phyloP scores from a whole-genome alignment of 2,113 vertebrate species.

The Cebidichthys violaceus region DNA sequence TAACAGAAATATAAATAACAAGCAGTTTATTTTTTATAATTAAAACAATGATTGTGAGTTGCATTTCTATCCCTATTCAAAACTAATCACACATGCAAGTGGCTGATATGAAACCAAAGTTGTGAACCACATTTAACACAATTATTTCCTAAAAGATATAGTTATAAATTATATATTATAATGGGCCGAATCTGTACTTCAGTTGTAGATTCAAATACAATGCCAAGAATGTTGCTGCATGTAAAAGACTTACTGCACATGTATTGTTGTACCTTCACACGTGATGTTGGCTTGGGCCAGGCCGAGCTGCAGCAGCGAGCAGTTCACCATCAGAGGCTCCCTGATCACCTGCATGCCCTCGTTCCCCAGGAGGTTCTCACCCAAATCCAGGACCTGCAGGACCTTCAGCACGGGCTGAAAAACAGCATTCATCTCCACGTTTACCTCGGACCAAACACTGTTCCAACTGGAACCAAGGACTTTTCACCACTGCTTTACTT shows the following conservation, averaged over 20 bases:
- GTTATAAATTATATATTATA: not conserved
- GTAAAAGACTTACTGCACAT: not conserved
- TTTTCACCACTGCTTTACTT: not conserved
- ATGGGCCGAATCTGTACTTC: not conserved
- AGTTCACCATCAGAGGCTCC: slow-evolving; percentile 81
- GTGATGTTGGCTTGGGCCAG: slow-evolving; percentile 74
- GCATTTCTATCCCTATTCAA: not conserved
- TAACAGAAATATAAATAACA: no score
- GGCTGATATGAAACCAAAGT: not conserved
- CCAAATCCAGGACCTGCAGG: slow-evolving; percentile 80
- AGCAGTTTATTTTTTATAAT: no score
- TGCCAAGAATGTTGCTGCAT: not conserved
- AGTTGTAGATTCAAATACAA: not conserved
- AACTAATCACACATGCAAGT: not conserved
- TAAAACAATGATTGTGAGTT: not conserved
- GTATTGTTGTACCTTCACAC: slow-evolving; percentile 79
- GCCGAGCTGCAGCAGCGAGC: slow-evolving; percentile 73
- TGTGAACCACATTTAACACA: not conserved
- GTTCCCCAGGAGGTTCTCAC: slow-evolving; percentile 77
- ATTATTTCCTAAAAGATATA: not conserved
- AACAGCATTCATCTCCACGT: slow-evolving; percentile 3
- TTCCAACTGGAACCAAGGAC: not conserved
- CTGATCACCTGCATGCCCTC: slow-evolving; percentile 78
- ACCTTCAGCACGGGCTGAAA: slow-evolving; percentile 77
- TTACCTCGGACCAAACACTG: not conserved